Evolutionary conservation across 2,113 vertebrate species (phyloP).

Genomic region (Oriolus oriolus): DNA sequence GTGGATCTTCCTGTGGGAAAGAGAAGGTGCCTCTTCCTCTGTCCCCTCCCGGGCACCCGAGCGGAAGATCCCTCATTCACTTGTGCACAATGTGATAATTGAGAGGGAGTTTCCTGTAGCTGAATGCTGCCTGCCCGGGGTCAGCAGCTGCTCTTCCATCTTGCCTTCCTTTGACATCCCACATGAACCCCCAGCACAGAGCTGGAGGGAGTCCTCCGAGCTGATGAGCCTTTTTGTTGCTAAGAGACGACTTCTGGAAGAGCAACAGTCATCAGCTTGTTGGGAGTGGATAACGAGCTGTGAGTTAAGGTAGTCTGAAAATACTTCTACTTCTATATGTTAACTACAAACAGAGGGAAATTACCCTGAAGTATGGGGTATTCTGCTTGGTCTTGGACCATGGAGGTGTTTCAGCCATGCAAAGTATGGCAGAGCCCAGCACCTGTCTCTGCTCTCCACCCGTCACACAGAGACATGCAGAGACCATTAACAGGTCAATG

Average conservation of each 20-base stretch:
- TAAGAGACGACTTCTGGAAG: background rate
- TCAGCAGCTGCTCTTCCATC: background rate
- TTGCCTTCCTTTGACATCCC: background rate
- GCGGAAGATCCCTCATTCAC: background rate
- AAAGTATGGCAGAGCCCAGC: background rate
- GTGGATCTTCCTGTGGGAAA: conserved; percentile 22
- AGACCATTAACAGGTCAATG: background rate
- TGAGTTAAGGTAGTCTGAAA: background rate
- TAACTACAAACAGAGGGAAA: background rate
- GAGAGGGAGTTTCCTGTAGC: conserved; percentile 32
- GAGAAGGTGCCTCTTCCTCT: background rate
- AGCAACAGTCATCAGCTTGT: conserved; percentile 5
- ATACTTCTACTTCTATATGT: background rate
- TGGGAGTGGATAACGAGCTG: background rate
- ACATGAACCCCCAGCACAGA: background rate
- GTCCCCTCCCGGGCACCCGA: fast-evolving
- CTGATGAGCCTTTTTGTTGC: background rate
- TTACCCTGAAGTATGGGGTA: background rate
- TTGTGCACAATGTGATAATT: background rate
- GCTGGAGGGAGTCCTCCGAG: background rate
- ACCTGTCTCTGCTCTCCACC: background rate
- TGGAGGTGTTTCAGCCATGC: background rate
- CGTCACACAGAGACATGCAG: background rate
- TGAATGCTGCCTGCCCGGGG: background rate
- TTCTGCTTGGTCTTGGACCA: background rate